Percentiles rank a stretch among this genome's conserved stretches.
Conservation (phyloP, 2,888 invertebrate genomes). For the Mallateleia sp. region DNA sequence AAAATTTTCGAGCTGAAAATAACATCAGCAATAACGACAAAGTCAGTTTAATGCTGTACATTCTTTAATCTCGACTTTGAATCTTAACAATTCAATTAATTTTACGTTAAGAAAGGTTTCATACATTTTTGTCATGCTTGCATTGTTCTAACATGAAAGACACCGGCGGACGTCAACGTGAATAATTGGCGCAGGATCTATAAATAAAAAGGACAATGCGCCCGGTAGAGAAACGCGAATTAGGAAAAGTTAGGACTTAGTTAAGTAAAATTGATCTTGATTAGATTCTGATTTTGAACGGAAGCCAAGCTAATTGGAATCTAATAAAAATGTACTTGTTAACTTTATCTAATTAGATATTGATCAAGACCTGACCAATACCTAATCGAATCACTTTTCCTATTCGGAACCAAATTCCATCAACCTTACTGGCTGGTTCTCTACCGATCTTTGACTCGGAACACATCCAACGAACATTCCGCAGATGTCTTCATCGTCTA, state of each 20-base stretch:
- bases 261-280: neutral
- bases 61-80: slow-evolving; percentile 13
- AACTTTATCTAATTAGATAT: too few species aligned
- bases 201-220: slow-evolving; percentile 17
- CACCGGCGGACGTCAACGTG: slow-evolving; percentile 5
- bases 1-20: slow-evolving; percentile 31
- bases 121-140: slow-evolving; percentile 33
- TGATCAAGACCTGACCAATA: too few species aligned
- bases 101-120: slow-evolving; percentile 11
- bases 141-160: slow-evolving; percentile 22
- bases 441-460: neutral
- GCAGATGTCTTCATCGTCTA: slow-evolving; percentile 39
- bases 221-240: neutral
- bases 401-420: neutral
- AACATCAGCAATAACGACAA: neutral
- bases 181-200: neutral
- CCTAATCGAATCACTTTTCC: too few species aligned
- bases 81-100: slow-evolving; percentile 5
- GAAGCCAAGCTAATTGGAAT: neutral
- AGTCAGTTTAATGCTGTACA: slow-evolving; percentile 3
- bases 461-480: slow-evolving; percentile 31
- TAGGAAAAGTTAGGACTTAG: neutral
- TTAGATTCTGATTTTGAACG: neutral
- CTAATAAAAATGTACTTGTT: too few species aligned
- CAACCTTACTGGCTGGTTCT: neutral